A percentile compares a stretch with the other conserved stretches of the same genome.
phyloP scores from a whole-genome alignment of 2,113 vertebrate genomes.

The pig (Sus scrofa) region DNA sequence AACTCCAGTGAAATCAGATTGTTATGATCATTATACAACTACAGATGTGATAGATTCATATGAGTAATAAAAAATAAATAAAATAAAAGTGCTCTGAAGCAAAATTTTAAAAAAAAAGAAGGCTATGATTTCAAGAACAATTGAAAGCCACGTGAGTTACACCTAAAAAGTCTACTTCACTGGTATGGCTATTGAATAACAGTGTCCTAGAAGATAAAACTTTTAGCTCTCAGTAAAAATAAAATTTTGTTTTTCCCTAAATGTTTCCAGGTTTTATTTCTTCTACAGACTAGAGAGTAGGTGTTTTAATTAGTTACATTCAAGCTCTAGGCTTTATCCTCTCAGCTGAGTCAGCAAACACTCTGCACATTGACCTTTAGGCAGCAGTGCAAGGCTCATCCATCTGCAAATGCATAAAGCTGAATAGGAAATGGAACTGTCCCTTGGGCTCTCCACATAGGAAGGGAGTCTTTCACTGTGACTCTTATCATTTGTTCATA shows the following conservation, averaged over 20 bases:
- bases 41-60: too few species aligned
- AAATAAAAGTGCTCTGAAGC: too few species aligned
- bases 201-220: neutral
- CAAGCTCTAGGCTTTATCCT: neutral
- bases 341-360: neutral
- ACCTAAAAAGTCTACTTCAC: neutral
- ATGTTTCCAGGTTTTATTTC: neutral
- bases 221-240: conserved; percentile 1
- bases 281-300: neutral
- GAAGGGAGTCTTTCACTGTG: neutral
- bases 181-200: neutral
- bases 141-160: neutral
- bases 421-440: neutral
- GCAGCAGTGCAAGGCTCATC: neutral
- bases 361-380: neutral
- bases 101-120: too few species aligned
- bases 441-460: neutral
- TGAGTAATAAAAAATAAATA: too few species aligned
- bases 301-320: neutral
- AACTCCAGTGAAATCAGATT: too few species aligned
- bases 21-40: too few species aligned
- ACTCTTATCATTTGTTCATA: conserved; percentile 23
- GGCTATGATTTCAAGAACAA: neutral
- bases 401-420: neutral
- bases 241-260: neutral